phyloP scores from a whole-genome alignment of 2,888 invertebrate genomes.

The Cerceris rybyensis region DNA sequence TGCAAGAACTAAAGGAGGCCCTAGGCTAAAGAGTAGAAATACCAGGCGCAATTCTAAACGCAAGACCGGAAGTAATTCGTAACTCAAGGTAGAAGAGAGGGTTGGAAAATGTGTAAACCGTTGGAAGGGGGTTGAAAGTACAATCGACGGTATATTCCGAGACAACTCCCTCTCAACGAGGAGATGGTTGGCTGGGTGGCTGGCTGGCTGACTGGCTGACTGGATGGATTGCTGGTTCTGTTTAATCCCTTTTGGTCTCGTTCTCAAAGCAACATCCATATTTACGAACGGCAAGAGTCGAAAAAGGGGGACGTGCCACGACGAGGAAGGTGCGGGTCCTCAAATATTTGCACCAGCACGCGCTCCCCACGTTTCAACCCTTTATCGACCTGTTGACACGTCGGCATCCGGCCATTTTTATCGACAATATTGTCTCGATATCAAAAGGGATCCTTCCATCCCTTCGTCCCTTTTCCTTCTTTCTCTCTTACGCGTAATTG shows the following conservation, averaged over 20 bases:
- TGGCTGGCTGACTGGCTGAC: neutral
- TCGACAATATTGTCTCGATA: constrained; percentile 68
- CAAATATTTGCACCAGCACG: constrained; percentile 65
- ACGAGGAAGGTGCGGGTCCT: constrained; percentile 59
- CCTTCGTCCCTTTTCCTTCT: neutral
- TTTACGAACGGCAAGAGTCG: constrained; percentile 60
- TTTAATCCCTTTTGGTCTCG: constrained; percentile 51
- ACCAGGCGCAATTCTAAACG: no score
- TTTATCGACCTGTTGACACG: constrained; percentile 71
- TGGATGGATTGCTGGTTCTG: neutral
- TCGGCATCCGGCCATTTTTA: constrained; percentile 66
- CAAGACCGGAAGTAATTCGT: no score
- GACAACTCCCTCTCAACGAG: neutral
- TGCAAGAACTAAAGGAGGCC: no score
- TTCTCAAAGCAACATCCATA: constrained; percentile 64
- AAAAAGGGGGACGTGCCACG: constrained; percentile 40
- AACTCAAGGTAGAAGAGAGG: no score
- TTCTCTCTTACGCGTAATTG: constrained; percentile 40
- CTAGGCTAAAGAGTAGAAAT: no score
- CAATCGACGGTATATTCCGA: constrained; percentile 7
- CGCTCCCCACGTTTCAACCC: constrained; percentile 58
- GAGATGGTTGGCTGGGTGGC: no score
- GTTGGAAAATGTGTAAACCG: neutral
- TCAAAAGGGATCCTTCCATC: constrained; percentile 44
- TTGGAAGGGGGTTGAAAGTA: neutral